These are phyloP conservation scores for Danaus melanippus DNA, from an alignment of 1,140 invertebrate genomes.

Conservation along the genomic window DNA sequence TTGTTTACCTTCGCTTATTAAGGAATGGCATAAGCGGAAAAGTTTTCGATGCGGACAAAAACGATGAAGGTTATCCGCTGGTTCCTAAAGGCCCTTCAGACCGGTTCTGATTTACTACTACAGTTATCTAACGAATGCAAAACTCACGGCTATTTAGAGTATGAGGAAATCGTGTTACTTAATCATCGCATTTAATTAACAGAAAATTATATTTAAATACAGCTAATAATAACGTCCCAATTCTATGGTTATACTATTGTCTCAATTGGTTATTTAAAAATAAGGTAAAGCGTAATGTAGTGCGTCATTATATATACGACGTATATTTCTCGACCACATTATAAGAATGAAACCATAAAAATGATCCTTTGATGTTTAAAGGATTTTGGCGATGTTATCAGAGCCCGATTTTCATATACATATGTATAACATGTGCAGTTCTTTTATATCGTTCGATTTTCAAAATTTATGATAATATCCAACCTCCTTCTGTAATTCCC, in stretches of 20 bases:
- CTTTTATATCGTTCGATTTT: conserved; percentile 25
- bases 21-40: conserved; percentile 33
- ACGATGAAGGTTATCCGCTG: conserved; percentile 32
- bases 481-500: conserved; percentile 15
- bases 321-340: conserved; percentile 27
- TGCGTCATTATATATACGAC: background rate
- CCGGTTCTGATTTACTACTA: conserved; percentile 29
- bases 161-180: conserved; percentile 26
- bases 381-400: conserved; percentile 48
- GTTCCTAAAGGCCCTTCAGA: conserved; percentile 37
- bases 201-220: background rate
- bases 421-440: no score
- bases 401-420: conserved; percentile 4
- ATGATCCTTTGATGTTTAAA: conserved; percentile 38
- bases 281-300: background rate
- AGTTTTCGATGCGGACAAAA: conserved; percentile 30
- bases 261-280: no score
- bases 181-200: background rate
- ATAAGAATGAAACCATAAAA: conserved; percentile 50
- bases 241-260: background rate
- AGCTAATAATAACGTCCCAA: no score
- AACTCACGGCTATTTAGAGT: conserved; percentile 23
- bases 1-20: conserved; percentile 20
- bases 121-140: conserved; percentile 36
- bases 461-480: conserved; percentile 38